Evolutionary conservation across 1,140 invertebrate genomes (phyloP).

Genomic region (Caenorhabditis tropicalis): DNA sequence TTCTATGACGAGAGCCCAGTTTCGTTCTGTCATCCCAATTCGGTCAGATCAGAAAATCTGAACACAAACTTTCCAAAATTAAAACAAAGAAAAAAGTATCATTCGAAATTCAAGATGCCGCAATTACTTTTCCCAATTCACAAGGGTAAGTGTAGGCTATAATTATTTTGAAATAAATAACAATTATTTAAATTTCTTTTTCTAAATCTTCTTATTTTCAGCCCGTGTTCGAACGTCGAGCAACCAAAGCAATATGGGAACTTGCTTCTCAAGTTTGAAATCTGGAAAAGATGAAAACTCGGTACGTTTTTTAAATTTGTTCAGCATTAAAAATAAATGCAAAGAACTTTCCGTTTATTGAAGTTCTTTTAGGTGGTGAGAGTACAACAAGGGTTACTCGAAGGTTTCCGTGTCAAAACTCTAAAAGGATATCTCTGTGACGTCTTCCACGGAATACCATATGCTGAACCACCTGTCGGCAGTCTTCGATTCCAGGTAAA

Average conservation of each 20-base stretch:
- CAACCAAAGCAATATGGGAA: constrained; percentile 16
- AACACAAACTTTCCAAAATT: constrained; percentile 16
- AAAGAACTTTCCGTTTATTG: neutral
- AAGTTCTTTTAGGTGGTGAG: neutral
- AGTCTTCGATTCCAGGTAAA: constrained; percentile 60
- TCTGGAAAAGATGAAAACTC: neutral
- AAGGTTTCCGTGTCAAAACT: constrained; percentile 18
- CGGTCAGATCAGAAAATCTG: neutral
- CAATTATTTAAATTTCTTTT: no score
- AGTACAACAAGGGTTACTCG: constrained; percentile 6
- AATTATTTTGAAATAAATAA: no score
- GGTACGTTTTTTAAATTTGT: neutral
- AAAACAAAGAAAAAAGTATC: neutral
- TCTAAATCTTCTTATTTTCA: neutral
- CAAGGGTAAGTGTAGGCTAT: neutral
- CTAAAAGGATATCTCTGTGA: constrained; percentile 20
- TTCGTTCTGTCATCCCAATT: neutral
- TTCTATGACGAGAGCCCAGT: constrained; percentile 1
- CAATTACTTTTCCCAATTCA: neutral
- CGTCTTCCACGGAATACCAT: constrained; percentile 61
- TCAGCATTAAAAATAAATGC: neutral
- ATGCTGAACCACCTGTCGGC: constrained; percentile 62
- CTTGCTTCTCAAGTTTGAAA: constrained; percentile 31
- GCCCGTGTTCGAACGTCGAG: constrained; percentile 31
- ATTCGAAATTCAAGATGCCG: constrained; percentile 31